Evolutionary conservation across 2,888 invertebrate genomes (phyloP).

Genomic region (Horisme vitalbata): DNA sequence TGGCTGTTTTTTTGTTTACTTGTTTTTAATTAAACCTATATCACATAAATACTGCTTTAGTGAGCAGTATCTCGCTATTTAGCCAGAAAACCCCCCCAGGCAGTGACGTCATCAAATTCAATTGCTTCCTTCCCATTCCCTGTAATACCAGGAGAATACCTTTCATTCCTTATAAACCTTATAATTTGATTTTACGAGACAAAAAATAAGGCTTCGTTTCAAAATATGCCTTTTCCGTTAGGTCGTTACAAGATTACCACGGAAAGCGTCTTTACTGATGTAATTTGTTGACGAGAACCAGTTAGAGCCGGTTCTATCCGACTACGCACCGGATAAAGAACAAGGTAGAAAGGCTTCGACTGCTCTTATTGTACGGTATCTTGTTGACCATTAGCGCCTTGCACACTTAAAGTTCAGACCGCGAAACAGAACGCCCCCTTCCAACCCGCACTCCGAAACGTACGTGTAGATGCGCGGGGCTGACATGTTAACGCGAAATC

Average conservation of each 20-base stretch:
- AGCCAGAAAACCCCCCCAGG: neutral
- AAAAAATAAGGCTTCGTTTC: slow-evolving; percentile 22
- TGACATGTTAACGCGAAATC: no score
- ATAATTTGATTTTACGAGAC: slow-evolving; percentile 24
- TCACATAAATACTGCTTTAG: no score
- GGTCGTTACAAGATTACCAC: slow-evolving; percentile 30
- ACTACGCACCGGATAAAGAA: neutral
- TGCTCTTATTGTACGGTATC: no score
- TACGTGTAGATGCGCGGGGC: no score
- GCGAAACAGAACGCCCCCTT: no score
- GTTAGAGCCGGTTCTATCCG: slow-evolving; percentile 32
- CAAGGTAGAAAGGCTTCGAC: slow-evolving; percentile 2
- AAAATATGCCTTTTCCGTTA: slow-evolving; percentile 23
- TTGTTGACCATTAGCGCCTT: no score
- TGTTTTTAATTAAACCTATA: no score
- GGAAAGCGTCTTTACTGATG: slow-evolving; percentile 30
- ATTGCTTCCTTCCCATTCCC: slow-evolving; percentile 12
- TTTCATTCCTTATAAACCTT: slow-evolving; percentile 21
- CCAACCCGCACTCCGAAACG: no score
- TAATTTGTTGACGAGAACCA: slow-evolving; percentile 35
- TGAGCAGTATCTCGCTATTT: no score
- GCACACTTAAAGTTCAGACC: no score
- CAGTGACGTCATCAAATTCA: slow-evolving; percentile 9
- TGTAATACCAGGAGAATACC: slow-evolving; percentile 11
- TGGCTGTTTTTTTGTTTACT: no score